phyloP scores from a whole-genome alignment of 2,113 vertebrate genomes.

The Formicarius rufipectus region DNA sequence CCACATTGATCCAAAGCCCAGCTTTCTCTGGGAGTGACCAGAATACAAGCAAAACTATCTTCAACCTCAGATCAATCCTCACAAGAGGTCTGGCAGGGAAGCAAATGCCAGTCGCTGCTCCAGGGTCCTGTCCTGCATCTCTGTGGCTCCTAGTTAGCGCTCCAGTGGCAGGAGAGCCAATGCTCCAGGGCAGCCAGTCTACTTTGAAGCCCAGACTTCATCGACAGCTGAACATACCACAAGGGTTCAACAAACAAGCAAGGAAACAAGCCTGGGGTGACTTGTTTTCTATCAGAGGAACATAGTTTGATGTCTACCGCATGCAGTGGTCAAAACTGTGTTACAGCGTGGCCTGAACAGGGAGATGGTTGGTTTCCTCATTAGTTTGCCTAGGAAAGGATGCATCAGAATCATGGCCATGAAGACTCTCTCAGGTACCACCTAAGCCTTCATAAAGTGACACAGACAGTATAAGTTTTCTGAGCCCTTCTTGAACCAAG shows the following conservation, averaged over 20 bases:
- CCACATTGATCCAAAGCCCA: constrained; percentile 56
- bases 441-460: neutral
- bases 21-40: constrained; percentile 44
- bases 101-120: constrained; percentile 10
- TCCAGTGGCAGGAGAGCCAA: neutral
- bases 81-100: constrained; percentile 10
- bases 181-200: constrained; percentile 19
- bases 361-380: neutral
- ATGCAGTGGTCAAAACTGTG: neutral
- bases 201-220: neutral
- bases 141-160: neutral
- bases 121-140: neutral
- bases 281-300: constrained; percentile 8
- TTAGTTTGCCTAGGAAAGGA: neutral
- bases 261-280: constrained; percentile 21
- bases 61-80: constrained; percentile 39
- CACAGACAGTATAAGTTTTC: neutral
- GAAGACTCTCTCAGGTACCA: neutral
- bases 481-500: neutral
- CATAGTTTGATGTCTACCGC: neutral
- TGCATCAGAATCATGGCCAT: neutral
- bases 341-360: neutral
- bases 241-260: constrained; percentile 13
- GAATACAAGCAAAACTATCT: constrained; percentile 57
- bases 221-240: neutral